Percentiles rank a stretch among this genome's conserved stretches.
phyloP scores from a whole-genome alignment of 2,888 invertebrate genomes.

The Eudasyphora cyanicolor region DNA sequence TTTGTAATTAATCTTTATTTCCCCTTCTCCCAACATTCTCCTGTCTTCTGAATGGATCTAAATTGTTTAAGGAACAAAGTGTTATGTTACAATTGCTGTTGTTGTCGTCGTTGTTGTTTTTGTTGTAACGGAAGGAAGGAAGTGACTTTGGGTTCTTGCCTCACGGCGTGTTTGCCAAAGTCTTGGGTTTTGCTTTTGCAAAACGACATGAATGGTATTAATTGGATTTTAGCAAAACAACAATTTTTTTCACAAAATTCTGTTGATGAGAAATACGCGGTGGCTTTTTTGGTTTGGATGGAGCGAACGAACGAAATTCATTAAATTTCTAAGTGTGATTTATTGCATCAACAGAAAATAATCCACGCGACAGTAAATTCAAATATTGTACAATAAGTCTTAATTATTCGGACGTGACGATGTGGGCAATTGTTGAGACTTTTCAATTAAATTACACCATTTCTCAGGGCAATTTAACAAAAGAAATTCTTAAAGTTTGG shows the following conservation, averaged over 20 bases:
- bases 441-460: too few relatives aligned
- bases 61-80: slow-evolving; percentile 56
- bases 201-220: slow-evolving; percentile 37
- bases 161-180: background rate
- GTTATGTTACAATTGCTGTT: slow-evolving; percentile 56
- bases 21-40: background rate
- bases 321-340: slow-evolving; percentile 24
- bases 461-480: too few relatives aligned
- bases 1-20: slow-evolving; percentile 64
- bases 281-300: background rate
- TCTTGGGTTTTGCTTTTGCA: slow-evolving; percentile 38
- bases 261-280: background rate
- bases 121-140: slow-evolving; percentile 55
- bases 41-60: slow-evolving; percentile 19
- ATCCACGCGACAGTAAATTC: background rate
- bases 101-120: slow-evolving; percentile 16
- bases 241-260: background rate
- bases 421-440: background rate
- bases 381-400: slow-evolving; percentile 18
- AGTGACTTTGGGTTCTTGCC: slow-evolving; percentile 44
- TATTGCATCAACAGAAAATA: slow-evolving; percentile 11
- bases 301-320: background rate
- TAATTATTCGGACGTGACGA: slow-evolving; percentile 9
- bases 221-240: slow-evolving; percentile 57
- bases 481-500: too few relatives aligned